phyloP scores from a whole-genome alignment of 2,113 vertebrate genomes.

The Rhadina sibilatrix region DNA sequence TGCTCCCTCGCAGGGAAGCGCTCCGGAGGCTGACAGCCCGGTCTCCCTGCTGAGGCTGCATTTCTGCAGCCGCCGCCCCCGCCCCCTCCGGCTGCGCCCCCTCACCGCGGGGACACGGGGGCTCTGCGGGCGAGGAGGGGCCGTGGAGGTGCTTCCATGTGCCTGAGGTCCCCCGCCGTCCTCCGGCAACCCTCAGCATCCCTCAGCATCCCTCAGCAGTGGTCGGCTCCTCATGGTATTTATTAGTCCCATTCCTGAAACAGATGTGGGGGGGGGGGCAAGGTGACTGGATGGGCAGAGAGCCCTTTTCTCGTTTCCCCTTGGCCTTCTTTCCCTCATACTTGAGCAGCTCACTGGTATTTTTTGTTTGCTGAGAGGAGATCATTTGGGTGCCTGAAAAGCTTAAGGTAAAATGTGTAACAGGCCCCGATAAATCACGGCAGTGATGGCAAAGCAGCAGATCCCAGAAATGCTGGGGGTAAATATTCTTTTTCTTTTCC shows the following conservation, averaged over 20 bases:
- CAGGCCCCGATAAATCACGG: not conserved
- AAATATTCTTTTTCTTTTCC: constrained; percentile 36
- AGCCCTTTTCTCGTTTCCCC: not conserved
- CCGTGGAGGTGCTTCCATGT: rapidly evolving
- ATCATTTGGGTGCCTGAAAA: not conserved
- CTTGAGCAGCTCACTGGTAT: not conserved
- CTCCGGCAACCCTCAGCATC: not conserved
- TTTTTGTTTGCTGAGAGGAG: not conserved
- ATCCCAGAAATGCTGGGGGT: not conserved
- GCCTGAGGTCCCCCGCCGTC: rapidly evolving
- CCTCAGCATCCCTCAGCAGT: not conserved
- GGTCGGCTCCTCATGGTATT: rapidly evolving
- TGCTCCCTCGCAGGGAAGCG: constrained; percentile 76
- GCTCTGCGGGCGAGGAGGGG: not conserved
- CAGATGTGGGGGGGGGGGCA: not conserved
- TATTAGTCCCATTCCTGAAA: not conserved
- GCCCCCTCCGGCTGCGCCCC: not conserved
- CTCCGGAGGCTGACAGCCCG: constrained; percentile 70
- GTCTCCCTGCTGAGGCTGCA: constrained; percentile 64
- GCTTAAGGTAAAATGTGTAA: not conserved
- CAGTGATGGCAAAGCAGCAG: not conserved
- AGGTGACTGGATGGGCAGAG: too few relatives aligned
- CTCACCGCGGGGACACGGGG: not conserved
- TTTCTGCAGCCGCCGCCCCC: constrained; percentile 63
- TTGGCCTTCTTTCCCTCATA: not conserved